Conservation (phyloP, 2,888 invertebrate genomes). For the Drosophila recens region DNA sequence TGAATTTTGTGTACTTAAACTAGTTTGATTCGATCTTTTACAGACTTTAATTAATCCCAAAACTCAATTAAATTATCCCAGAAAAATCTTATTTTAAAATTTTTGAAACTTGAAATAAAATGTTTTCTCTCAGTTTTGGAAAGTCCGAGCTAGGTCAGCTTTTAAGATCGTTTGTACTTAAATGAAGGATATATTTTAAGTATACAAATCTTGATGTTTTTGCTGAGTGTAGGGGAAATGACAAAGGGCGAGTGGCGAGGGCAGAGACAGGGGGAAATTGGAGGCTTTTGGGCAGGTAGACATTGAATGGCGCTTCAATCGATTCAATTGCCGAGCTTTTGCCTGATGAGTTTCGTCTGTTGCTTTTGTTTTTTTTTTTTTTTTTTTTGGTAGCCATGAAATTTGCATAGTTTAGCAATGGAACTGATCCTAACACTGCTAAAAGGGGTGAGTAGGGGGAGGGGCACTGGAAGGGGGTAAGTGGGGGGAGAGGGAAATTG, state of each 20-base stretch:
- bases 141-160: too few species aligned
- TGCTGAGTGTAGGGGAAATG: slow-evolving; percentile 1
- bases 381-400: slow-evolving; percentile 68
- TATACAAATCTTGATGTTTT: too few species aligned
- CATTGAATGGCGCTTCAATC: slow-evolving; percentile 66
- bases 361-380: slow-evolving; percentile 1
- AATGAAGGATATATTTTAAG: too few species aligned
- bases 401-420: slow-evolving; percentile 68
- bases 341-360: slow-evolving; percentile 47
- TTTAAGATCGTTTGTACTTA: too few species aligned
- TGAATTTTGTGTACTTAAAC: too few species aligned
- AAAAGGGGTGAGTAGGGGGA: not conserved
- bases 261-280: not conserved
- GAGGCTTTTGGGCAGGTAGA: slow-evolving; percentile 63
- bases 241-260: slow-evolving; percentile 4
- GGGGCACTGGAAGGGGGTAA: not conserved
- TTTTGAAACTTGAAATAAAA: too few species aligned
- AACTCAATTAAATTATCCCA: too few species aligned
- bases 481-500: slow-evolving; percentile 21
- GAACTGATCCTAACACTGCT: not conserved
- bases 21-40: too few species aligned
- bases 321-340: slow-evolving; percentile 60
- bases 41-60: too few species aligned
- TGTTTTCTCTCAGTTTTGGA: too few species aligned
- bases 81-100: too few species aligned